Base-by-base conservation (phyloP, 1,140 invertebrate species). In the Scaptomyza graminum region DNA sequence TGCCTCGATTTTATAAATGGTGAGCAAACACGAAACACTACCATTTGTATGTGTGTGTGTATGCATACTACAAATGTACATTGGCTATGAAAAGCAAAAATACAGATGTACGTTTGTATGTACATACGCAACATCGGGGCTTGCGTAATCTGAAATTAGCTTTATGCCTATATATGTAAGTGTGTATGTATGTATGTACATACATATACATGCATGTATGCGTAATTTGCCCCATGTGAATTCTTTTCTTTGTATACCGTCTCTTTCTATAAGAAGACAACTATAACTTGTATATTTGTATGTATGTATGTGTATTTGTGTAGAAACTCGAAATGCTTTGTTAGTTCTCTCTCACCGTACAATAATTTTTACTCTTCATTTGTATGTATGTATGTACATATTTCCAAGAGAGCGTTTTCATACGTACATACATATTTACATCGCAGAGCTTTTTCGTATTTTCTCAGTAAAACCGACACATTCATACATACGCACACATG, bases 1-100 rank as follows among this genome's bases (percentile, higher is more conserved):
- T 74, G 65, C 71, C 65, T 74, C 52, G 59, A 74, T 62, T 69
- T 66, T 74, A 62, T n/a, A 57, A 71, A 66, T 60, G 68, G 22
- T 59, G 31, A 64, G 39, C 61, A 59, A 50, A 71, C 25, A 56
- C 49, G 31, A 28, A 44, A 51, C 49, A 46, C 4, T 43, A 13
- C 7, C 5, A 22, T 67, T 28, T 55, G 7, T 47, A 12, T 52
- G 37, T 65, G 46, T 59, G 37, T 49, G 56, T 8, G 5, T 28
- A 51, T 71, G 16, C 54, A 54, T 16, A 54, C 11, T 25, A 39
- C 15, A 34, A 31, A 59, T n/a, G 18, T 43, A 54, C 44, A 39
- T 13, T 12, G 43, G 31, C 51, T 46, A 68, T 37, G 52, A 60
- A 37, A 55, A 64, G 28, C 39, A 59, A 69, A 57, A 74, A 67